Evolutionary conservation across 2,113 vertebrate genomes (phyloP).

Genomic region (Aythya baeri): DNA sequence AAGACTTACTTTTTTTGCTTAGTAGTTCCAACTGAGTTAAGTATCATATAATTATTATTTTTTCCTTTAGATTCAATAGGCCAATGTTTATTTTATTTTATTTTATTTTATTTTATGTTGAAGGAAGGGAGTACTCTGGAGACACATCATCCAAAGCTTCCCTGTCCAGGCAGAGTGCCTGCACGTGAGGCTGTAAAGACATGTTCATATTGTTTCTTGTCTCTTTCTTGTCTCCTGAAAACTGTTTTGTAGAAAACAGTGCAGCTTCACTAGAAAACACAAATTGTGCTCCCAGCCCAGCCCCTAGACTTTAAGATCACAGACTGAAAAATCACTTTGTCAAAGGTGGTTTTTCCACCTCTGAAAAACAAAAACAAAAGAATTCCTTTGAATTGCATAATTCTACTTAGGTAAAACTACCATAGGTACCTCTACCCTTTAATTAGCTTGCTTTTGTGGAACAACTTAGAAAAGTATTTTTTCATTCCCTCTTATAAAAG

Average conservation of each 20-base stretch:
- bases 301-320: not conserved
- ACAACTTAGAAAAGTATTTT: not conserved
- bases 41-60: rapidly evolving
- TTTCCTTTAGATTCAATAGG: not conserved
- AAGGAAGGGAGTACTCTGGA: not conserved
- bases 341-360: not conserved
- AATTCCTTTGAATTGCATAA: not conserved
- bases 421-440: not conserved
- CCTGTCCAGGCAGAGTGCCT: not conserved
- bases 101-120: not conserved
- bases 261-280: not conserved
- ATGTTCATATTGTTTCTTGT: not conserved
- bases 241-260: not conserved
- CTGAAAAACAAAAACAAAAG: not conserved
- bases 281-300: not conserved
- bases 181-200: rapidly evolving
- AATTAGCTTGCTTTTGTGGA: not conserved
- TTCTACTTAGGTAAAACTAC: not conserved
- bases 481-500: not conserved
- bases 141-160: not conserved
- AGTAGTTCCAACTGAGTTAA: not conserved
- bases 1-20: not conserved
- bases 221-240: not conserved
- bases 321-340: not conserved
- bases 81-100: not conserved